A percentile compares a stretch with the other conserved stretches of the same genome.
Conservation (phyloP, 2,888 invertebrate species). For the Tinea trinotella region DNA sequence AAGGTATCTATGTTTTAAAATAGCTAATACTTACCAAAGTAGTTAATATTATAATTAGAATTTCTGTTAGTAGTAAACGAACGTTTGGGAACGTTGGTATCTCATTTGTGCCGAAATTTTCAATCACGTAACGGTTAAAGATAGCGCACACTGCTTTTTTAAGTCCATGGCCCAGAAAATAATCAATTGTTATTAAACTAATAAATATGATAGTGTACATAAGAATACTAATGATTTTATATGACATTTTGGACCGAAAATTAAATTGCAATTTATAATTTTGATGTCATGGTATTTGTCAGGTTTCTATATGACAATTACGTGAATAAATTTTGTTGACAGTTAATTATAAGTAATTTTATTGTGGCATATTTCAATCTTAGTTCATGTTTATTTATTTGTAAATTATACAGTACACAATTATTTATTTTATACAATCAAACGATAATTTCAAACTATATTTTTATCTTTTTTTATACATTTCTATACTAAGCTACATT, state of each 20-base stretch:
- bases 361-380: too few relatives aligned
- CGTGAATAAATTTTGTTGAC: too few relatives aligned
- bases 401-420: too few relatives aligned
- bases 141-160: slow-evolving; percentile 28
- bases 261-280: slow-evolving; percentile 6
- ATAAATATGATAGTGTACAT: slow-evolving; percentile 34
- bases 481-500: too few relatives aligned
- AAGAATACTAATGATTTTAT: slow-evolving; percentile 26
- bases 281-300: too few relatives aligned
- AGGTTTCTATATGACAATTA: too few relatives aligned
- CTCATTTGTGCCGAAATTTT: background rate
- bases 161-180: slow-evolving; percentile 45
- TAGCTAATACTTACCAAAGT: background rate
- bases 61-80: background rate
- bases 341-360: too few relatives aligned
- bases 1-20: too few relatives aligned
- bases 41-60: background rate
- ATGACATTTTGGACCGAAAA: slow-evolving; percentile 31
- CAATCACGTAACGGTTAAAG: background rate
- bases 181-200: slow-evolving; percentile 42
- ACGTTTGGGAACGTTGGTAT: background rate
- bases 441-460: too few relatives aligned
- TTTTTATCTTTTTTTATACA: too few relatives aligned
- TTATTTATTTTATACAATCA: too few relatives aligned
- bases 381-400: too few relatives aligned